Conservation (phyloP, 2,888 invertebrate genomes). For the Pelosia muscerda region DNA sequence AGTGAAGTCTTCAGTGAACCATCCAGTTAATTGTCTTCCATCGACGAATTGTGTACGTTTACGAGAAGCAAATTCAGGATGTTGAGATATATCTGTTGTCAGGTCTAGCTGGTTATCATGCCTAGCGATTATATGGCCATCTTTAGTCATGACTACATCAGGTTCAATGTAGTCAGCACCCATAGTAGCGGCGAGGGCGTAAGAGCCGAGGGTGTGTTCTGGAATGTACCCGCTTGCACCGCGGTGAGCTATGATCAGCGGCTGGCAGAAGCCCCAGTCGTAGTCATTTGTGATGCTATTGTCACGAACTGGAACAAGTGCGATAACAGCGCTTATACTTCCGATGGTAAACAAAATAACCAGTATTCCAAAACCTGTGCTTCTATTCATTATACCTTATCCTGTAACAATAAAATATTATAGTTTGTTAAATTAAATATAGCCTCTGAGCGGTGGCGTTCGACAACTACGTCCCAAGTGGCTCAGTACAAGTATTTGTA, state of each 20-base stretch:
- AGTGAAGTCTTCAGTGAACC: conserved; percentile 83
- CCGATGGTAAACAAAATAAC: conserved; percentile 29
- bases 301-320: conserved; percentile 41
- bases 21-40: conserved; percentile 65
- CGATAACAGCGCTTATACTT: conserved; percentile 47
- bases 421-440: background rate
- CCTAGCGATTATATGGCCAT: conserved; percentile 75
- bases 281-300: conserved; percentile 36
- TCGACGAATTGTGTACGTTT: conserved; percentile 71
- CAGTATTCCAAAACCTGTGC: conserved; percentile 24
- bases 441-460: too few relatives aligned
- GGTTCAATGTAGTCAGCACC: conserved; percentile 81
- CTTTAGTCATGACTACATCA: conserved; percentile 78
- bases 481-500: too few relatives aligned
- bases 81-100: conserved; percentile 71
- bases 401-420: conserved; percentile 21
- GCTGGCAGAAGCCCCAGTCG: conserved; percentile 68
- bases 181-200: conserved; percentile 78
- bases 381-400: conserved; percentile 30
- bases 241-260: conserved; percentile 75
- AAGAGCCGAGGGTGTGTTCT: conserved; percentile 79
- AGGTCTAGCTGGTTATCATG: conserved; percentile 78
- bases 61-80: conserved; percentile 72
- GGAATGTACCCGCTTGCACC: conserved; percentile 81
- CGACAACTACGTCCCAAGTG: too few relatives aligned